Evolutionary conservation across 2,888 invertebrate species (phyloP), one percentile per base, ranked within the genome.

Genomic region (Xanthorhoe designata): DNA sequence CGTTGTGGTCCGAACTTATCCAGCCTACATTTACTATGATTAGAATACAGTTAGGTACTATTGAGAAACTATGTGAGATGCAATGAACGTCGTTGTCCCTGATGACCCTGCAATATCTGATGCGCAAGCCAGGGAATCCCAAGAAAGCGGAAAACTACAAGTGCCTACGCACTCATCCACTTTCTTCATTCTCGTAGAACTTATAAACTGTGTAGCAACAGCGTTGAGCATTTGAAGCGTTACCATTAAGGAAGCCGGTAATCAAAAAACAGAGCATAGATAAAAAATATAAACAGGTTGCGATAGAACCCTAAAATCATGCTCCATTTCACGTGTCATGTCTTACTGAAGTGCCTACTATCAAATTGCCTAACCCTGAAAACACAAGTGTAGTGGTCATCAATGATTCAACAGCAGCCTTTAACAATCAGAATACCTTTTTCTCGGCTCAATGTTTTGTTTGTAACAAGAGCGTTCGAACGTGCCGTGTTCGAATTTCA

Each of bases 371-470:
- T 15, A 51, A 59, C 59, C 50, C 51, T 51, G 54, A 54, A 18
- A 49, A 42, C 10, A 18, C 53, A 58, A 64, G 63, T 63, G 52
- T 45, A 58, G 32, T 35, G 57, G 24, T 24, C 35, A 52, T 47
- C 54, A 38, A 38, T 63, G 67, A 67, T 60, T 67, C 64, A 64
- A 60, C 60, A 18, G 47, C 57, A 55, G 53, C 67, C 64, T 68
- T 61, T 56, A 18, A 68, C 60, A 68, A 64, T 68, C 61, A 61
- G 61, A 61, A 47, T 47, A 18, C 45, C 49, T 18, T 56, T 51
- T 61, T 52, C 62, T 35, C 59, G 24, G 51, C 64, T 71, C 73
- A 73, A 73, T 73, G 73, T 73, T 71, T 70, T 70, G 67, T 67
- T 65, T 67, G 67, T 62, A 56, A 50, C 59, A 49, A 66, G 70